Evolutionary conservation across 2,797 vertebrate species (phyloP).

Genomic region (Amphiprion clarkii): DNA sequence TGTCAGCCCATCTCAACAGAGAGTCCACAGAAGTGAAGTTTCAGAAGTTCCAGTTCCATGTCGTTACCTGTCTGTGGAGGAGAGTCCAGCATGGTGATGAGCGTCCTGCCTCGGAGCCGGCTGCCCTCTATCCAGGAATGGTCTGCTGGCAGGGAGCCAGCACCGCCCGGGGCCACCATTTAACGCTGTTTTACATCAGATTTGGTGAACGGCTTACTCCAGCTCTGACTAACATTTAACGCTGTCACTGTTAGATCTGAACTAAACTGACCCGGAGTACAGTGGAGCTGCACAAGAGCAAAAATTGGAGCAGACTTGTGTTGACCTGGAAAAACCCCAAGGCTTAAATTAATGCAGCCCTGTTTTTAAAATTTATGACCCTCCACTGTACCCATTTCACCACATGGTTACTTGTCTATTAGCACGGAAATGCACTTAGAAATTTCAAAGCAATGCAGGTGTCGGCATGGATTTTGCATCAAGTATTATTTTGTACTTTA

Average conservation of each 20-base stretch:
- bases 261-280: slow-evolving; percentile 8
- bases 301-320: neutral
- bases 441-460: no score
- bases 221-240: slow-evolving; percentile 1
- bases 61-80: neutral
- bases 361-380: no score
- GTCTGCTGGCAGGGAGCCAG: slow-evolving; percentile 11
- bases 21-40: neutral
- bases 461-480: neutral
- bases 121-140: slow-evolving; percentile 25
- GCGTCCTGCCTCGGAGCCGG: neutral
- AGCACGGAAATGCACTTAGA: no score
- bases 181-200: slow-evolving; percentile 38
- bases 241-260: slow-evolving; percentile 15
- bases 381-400: no score
- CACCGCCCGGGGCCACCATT: slow-evolving; percentile 19
- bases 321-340: neutral
- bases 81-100: neutral
- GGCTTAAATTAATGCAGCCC: neutral
- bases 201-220: slow-evolving; percentile 10
- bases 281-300: neutral
- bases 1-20: neutral
- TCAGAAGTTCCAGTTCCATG: no score
- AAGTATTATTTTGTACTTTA: neutral
- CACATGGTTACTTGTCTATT: no score